Evolutionary conservation across 2,888 invertebrate species (phyloP).

Genomic region (Ophioninae sp.): DNA sequence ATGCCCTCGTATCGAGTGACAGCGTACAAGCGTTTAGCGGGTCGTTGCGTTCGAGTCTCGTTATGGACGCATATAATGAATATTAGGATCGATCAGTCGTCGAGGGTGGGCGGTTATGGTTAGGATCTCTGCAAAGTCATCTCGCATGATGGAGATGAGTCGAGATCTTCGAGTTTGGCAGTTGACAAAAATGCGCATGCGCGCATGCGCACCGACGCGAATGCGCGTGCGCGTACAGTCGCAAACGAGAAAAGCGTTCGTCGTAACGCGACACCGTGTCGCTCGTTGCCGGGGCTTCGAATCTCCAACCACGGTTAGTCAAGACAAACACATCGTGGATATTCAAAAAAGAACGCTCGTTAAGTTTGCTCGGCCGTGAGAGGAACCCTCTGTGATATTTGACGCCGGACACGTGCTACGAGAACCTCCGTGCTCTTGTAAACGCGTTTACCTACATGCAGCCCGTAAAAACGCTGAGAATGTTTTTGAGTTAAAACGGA

Average conservation of each 20-base stretch:
- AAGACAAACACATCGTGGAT: constrained; percentile 67
- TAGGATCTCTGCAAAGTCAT: constrained; percentile 66
- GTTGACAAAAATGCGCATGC: constrained; percentile 66
- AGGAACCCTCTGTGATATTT: constrained; percentile 73
- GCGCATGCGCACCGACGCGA: not conserved
- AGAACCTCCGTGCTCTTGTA: constrained; percentile 61
- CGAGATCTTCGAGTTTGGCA: constrained; percentile 73
- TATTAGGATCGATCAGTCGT: constrained; percentile 77
- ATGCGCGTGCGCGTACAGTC: not conserved
- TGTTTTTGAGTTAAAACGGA: not conserved
- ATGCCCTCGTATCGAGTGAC: constrained; percentile 31
- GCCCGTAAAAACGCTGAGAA: not conserved
- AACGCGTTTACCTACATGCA: not conserved
- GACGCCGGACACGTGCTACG: constrained; percentile 78
- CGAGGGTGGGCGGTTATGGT: constrained; percentile 71
- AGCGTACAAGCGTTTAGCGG: constrained; percentile 34
- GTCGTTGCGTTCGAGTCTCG: constrained; percentile 62
- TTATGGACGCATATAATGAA: constrained; percentile 71
- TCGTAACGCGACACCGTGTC: constrained; percentile 7
- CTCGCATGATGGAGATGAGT: constrained; percentile 61
- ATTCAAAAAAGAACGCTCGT: constrained; percentile 79
- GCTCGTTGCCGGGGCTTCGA: constrained; percentile 38
- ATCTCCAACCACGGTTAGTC: constrained; percentile 1
- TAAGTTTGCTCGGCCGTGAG: constrained; percentile 67
- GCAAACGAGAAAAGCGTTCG: constrained; percentile 40